These are phyloP conservation scores for Apostichopus californicus DNA, from an alignment of 35 echinoderm and acorn worm genomes.

Conservation along the genomic window DNA sequence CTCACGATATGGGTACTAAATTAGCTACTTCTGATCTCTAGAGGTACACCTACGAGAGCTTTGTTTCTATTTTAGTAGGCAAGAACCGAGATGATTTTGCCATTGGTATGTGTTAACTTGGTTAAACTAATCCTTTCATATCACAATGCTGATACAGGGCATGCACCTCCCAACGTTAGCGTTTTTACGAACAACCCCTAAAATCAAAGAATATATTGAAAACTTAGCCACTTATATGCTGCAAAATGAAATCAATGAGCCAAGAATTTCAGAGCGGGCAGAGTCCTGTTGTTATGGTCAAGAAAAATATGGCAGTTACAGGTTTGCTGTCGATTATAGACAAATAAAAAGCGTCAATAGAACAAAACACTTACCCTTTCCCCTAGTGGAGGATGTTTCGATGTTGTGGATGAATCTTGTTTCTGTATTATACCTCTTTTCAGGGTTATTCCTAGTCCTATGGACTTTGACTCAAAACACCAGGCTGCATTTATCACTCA, in stretches of 20 bases:
- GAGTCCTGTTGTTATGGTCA: slow-evolving; percentile 54
- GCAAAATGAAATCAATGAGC: slow-evolving; percentile 49
- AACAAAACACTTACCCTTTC: slow-evolving; percentile 50
- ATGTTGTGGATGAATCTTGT: slow-evolving; percentile 52
- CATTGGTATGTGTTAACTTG: neutral
- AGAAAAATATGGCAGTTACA: slow-evolving; percentile 44
- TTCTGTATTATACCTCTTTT: slow-evolving; percentile 49
- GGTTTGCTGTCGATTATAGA: slow-evolving; percentile 62
- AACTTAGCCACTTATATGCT: slow-evolving; percentile 40
- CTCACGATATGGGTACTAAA: neutral
- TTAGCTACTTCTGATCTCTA: neutral
- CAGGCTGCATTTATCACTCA: slow-evolving; percentile 54
- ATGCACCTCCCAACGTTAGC: neutral
- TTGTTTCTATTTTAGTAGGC: neutral
- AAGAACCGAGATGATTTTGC: slow-evolving; percentile 25
- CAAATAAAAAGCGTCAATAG: slow-evolving; percentile 47
- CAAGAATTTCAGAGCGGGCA: slow-evolving; percentile 36
- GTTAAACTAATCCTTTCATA: neutral
- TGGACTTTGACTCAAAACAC: slow-evolving; percentile 21
- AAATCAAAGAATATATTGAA: slow-evolving; percentile 43
- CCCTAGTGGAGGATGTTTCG: slow-evolving; percentile 56
- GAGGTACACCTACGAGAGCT: neutral
- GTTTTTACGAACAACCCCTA: neutral
- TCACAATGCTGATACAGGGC: slow-evolving; percentile 22
- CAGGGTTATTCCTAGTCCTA: slow-evolving; percentile 57